Evolutionary conservation across 2,888 invertebrate genomes (phyloP), one percentile per base, ranked within the genome.

Genomic region (Nemoura dubitans): DNA sequence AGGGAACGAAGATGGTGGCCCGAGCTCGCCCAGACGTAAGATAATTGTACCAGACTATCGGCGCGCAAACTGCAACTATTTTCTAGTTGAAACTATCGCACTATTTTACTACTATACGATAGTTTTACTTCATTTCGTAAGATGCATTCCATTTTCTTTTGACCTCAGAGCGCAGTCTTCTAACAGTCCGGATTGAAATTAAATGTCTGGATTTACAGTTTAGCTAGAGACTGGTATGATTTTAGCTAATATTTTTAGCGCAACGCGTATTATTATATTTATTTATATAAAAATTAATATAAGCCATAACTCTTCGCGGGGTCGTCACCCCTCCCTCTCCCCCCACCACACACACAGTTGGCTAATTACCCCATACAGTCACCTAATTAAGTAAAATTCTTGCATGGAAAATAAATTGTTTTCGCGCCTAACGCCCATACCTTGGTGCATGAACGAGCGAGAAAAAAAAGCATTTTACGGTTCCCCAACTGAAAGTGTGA

Each of bases 381-480:
- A 36, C 27, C 28, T 84, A 84, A 84, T 84, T 84, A 84, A 84
- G 76, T 84, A 29, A 84, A 84, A 84, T 84, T 84, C 84, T 84
- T 59, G 84, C 27, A 76, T 76, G 84, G 76, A 84, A 84, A 76
- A 84, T 84, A 84, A 83, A 84, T 59, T 76, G 84, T 59, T 59
- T 59, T 59, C 28, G 14, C 16, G 84, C 36, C 7, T 59, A 16
- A 14, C 84, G 16, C 29, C 21, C 5, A 81, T 21, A 30, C 81
- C 81, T 81, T 81, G 59, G 16, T 30, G 28, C 30, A 81, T 3
- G n/a, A 59, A 84, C 29, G 84, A 27, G 76, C 76, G 1, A 29
- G 10, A 21, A 21, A 59, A 59, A 59, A 59, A 59, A 59, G 59
- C 59, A 59, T 59, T 59, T 59, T 59, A 59, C 59, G 10, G 59